Conservation (phyloP, 2,797 vertebrate species). For the Acanthis flammea region DNA sequence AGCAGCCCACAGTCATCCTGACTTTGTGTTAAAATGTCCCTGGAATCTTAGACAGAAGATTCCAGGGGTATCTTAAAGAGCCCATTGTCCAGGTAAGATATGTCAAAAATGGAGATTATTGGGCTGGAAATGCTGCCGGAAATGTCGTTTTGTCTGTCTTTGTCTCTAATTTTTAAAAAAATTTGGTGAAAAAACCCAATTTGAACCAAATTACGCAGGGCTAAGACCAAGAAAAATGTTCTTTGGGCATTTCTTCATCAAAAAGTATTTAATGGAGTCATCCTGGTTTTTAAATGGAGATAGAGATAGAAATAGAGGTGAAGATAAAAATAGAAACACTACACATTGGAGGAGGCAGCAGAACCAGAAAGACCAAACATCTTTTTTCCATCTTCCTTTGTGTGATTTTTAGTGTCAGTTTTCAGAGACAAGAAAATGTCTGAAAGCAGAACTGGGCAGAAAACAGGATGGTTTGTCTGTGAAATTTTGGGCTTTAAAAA, state of each 20-base stretch:
- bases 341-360: neutral
- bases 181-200: neutral
- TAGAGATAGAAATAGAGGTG: neutral
- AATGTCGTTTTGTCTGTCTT: neutral
- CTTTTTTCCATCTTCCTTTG: neutral
- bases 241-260: neutral
- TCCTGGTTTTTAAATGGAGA: neutral
- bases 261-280: neutral
- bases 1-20: fast-evolving
- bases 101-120: neutral
- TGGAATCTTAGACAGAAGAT: neutral
- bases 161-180: neutral
- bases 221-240: neutral
- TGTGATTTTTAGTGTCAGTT: neutral
- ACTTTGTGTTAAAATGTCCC: neutral
- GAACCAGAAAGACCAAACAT: neutral
- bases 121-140: neutral
- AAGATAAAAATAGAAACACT: neutral
- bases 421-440: neutral
- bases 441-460: neutral
- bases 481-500: neutral
- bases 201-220: neutral
- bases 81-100: fast-evolving
- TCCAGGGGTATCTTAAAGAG: neutral
- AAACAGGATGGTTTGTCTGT: neutral